Conservation (phyloP, 2,888 invertebrate genomes). For the Steinernema scapterisci region DNA sequence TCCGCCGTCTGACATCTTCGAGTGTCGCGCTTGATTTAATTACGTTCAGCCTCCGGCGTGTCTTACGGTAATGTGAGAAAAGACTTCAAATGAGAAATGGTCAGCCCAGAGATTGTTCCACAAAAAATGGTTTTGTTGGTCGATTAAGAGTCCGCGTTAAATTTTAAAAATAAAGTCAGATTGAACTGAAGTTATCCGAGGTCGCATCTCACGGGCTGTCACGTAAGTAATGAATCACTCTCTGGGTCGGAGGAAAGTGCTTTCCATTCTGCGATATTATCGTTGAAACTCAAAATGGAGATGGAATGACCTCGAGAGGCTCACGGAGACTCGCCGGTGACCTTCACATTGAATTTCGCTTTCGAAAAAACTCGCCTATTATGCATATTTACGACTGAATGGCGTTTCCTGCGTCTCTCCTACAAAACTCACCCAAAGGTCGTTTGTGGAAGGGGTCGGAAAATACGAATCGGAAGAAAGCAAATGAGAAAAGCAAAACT, state of each 20-base stretch:
- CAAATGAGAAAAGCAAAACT: no score
- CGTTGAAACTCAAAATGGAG: background rate
- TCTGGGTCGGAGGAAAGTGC: background rate
- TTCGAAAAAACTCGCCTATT: conserved; percentile 25
- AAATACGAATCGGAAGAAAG: no score
- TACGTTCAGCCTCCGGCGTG: background rate
- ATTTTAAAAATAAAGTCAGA: background rate
- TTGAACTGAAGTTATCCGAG: background rate
- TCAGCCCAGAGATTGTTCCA: no score
- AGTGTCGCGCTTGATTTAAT: conserved; percentile 20
- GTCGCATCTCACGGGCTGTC: background rate
- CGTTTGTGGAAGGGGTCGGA: no score
- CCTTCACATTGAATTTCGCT: conserved; percentile 27
- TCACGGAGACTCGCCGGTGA: background rate
- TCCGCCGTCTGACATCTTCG: background rate
- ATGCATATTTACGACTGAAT: conserved; percentile 29
- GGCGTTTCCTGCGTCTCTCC: conserved; percentile 1
- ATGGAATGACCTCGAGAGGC: conserved; percentile 18
- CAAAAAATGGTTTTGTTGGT: no score
- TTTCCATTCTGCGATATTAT: background rate
- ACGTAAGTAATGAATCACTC: conserved; percentile 18
- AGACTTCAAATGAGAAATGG: background rate
- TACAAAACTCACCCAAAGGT: no score
- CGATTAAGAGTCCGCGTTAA: no score
- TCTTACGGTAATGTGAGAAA: background rate